Percentiles rank a stretch among this genome's conserved stretches.
Conservation (phyloP, 1,140 invertebrate species). For the Zaprionus ornatus region DNA sequence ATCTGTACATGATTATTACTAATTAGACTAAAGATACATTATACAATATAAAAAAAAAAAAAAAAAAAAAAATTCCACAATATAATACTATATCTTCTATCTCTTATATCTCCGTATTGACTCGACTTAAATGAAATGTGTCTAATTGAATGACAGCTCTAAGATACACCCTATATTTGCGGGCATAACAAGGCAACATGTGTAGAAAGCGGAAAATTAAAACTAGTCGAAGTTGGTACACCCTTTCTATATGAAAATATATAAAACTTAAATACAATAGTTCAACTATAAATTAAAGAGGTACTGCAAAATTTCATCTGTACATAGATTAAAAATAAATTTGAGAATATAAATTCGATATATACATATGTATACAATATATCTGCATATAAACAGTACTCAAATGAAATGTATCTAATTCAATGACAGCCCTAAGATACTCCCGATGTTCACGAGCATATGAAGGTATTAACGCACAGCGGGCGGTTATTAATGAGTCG, state of each 20-base stretch:
- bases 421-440: not conserved
- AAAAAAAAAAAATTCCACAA: too few relatives aligned
- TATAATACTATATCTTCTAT: too few relatives aligned
- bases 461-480: slow-evolving; percentile 63
- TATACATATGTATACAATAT: too few relatives aligned
- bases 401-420: not conserved
- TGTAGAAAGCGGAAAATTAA: not conserved
- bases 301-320: too few relatives aligned
- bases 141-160: not conserved
- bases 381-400: not conserved
- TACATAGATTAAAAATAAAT: too few relatives aligned
- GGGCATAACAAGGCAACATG: slow-evolving; percentile 6
- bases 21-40: too few relatives aligned
- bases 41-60: too few relatives aligned
- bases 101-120: not conserved
- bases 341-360: too few relatives aligned
- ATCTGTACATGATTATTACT: too few relatives aligned
- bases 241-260: not conserved
- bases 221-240: not conserved
- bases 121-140: not conserved
- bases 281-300: too few relatives aligned
- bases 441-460: not conserved
- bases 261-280: too few relatives aligned
- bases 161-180: not conserved
- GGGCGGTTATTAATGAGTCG: slow-evolving; percentile 80